Conservation (phyloP, 2,888 invertebrate genomes). For the Drosophila rubida region DNA sequence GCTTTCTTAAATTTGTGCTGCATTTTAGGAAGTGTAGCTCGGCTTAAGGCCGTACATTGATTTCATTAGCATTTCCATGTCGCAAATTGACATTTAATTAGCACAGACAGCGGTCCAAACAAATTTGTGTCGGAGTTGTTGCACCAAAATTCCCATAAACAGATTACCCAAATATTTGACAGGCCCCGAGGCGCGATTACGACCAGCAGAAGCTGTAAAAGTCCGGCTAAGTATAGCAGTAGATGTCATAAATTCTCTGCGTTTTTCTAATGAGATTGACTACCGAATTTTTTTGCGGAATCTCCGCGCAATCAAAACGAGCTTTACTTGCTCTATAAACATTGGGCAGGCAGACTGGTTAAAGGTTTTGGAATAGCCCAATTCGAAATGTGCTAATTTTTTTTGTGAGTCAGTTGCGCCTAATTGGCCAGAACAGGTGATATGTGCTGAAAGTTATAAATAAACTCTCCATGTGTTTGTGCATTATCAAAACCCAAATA, state of each 20-base stretch:
- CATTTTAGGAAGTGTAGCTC: not conserved
- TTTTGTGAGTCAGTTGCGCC: conserved; percentile 14
- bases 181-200: not conserved
- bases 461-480: conserved; percentile 8
- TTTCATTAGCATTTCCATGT: conserved; percentile 7
- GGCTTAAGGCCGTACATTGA: conserved; percentile 8
- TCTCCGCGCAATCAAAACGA: not conserved
- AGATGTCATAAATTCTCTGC: not conserved
- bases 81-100: conserved; percentile 38
- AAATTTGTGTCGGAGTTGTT: conserved; percentile 26
- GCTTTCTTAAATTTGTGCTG: not conserved
- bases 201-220: not conserved
- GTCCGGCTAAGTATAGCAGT: too few species aligned
- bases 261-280: not conserved
- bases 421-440: conserved; percentile 4
- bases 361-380: conserved; percentile 16
- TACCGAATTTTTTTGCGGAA: not conserved
- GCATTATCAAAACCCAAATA: conserved; percentile 19
- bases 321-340: not conserved
- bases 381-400: not conserved
- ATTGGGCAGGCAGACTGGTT: not conserved
- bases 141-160: not conserved
- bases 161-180: not conserved
- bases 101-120: conserved; percentile 25
- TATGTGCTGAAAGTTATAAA: conserved; percentile 8